Percentiles rank a stretch among this genome's conserved stretches.
Evolutionary conservation across 2,888 invertebrate species (phyloP).

Genomic region (Isotomurus palustris): DNA sequence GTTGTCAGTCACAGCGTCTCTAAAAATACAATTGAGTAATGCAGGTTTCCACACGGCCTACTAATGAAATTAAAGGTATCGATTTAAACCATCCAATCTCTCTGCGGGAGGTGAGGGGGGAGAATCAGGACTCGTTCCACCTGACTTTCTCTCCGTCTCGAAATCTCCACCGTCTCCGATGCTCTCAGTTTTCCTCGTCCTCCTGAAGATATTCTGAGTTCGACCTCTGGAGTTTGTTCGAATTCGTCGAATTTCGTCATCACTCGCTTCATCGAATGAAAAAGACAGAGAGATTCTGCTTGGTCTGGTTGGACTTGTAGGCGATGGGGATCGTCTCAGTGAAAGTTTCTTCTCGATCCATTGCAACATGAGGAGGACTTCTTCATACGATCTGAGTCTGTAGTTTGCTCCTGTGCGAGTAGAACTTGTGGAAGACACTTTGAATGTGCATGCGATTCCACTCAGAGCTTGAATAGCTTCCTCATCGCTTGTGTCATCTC

Average conservation of each 20-base stretch:
- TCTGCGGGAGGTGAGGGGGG: slow-evolving; percentile 27
- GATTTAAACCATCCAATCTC: slow-evolving; percentile 19
- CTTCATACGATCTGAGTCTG: slow-evolving; percentile 50
- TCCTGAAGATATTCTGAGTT: slow-evolving; percentile 45
- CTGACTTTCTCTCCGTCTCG: slow-evolving; percentile 16
- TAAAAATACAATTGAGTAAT: too few relatives aligned
- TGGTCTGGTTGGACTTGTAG: slow-evolving; percentile 26
- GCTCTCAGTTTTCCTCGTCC: neutral
- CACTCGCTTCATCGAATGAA: slow-evolving; percentile 42
- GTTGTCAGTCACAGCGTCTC: too few relatives aligned
- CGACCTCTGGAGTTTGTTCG: slow-evolving; percentile 43
- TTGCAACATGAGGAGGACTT: slow-evolving; percentile 51
- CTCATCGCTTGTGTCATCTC: slow-evolving; percentile 51
- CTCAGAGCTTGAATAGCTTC: slow-evolving; percentile 50
- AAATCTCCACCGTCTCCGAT: neutral
- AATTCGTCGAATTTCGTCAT: slow-evolving; percentile 43
- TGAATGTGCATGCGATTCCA: slow-evolving; percentile 52
- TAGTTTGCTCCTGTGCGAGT: slow-evolving; percentile 51
- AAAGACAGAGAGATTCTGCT: slow-evolving; percentile 25
- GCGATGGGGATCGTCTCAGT: slow-evolving; percentile 31
- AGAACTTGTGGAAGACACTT: slow-evolving; percentile 50
- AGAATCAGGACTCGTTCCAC: slow-evolving; percentile 14
- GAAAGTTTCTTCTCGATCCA: slow-evolving; percentile 47
- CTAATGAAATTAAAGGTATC: slow-evolving; percentile 29
- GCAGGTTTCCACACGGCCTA: too few relatives aligned